Evolutionary conservation across 2,888 invertebrate genomes (phyloP).

Genomic region (Brenthis hecate): DNA sequence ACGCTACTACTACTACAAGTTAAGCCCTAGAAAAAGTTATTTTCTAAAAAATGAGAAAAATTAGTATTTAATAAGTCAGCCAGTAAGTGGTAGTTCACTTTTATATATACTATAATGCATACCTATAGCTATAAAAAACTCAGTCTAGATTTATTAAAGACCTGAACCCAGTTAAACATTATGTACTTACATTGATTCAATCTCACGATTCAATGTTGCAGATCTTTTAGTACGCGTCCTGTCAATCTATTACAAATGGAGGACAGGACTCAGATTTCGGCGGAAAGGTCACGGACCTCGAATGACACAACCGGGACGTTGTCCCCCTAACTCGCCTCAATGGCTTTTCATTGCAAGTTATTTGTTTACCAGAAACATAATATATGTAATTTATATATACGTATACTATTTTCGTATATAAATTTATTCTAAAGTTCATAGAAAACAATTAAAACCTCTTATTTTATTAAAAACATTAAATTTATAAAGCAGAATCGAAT

Average conservation of each 20-base stretch:
- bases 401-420: too few species aligned
- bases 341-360: slow-evolving; percentile 40
- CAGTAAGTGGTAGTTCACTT: too few species aligned
- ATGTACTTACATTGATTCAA: slow-evolving; percentile 8
- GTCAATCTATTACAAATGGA: slow-evolving; percentile 42
- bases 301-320: slow-evolving; percentile 46
- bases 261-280: slow-evolving; percentile 44
- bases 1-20: too few species aligned
- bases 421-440: too few species aligned
- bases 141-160: neutral
- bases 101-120: too few species aligned
- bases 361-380: slow-evolving; percentile 43
- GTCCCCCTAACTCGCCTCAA: slow-evolving; percentile 41
- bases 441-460: too few species aligned
- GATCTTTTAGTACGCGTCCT: slow-evolving; percentile 30
- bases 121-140: too few species aligned
- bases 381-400: neutral
- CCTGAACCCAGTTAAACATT: neutral
- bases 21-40: too few species aligned
- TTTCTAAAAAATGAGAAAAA: too few species aligned
- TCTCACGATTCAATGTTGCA: slow-evolving; percentile 12
- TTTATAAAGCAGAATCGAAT: too few species aligned
- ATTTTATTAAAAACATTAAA: too few species aligned
- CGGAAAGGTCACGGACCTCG: slow-evolving; percentile 45
- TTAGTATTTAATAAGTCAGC: too few species aligned